These are phyloP conservation scores for Candidula unifasciata DNA, from an alignment of 2,888 invertebrate species.

Conservation along the genomic window DNA sequence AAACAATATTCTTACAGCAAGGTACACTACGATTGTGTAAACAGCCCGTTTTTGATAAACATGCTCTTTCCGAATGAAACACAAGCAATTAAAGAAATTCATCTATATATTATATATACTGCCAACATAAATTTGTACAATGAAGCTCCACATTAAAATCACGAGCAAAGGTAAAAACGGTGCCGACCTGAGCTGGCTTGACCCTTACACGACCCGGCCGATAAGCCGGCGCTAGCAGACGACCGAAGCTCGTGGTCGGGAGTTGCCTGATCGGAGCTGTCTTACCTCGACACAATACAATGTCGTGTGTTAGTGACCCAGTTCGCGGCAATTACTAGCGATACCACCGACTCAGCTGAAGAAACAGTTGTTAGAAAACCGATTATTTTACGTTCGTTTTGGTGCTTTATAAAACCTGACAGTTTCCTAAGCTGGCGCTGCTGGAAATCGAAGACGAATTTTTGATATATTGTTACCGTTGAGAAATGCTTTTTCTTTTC, in stretches of 20 bases:
- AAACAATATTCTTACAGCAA: too few species aligned
- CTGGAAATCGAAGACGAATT: neutral
- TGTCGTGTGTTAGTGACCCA: conserved; percentile 24
- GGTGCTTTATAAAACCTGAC: neutral
- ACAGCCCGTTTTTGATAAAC: too few species aligned
- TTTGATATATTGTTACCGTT: conserved; percentile 17
- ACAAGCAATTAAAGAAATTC: too few species aligned
- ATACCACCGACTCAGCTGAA: conserved; percentile 18
- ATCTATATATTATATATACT: too few species aligned
- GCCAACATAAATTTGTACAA: too few species aligned
- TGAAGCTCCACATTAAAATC: too few species aligned
- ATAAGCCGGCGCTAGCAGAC: conserved; percentile 8
- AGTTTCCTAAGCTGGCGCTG: neutral
- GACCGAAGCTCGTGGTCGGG: neutral
- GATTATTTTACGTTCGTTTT: conserved; percentile 1
- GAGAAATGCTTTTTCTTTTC: conserved; percentile 1
- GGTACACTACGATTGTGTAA: too few species aligned
- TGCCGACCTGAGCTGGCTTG: neutral
- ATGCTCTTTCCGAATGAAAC: too few species aligned
- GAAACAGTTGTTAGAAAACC: conserved; percentile 21
- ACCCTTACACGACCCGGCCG: conserved; percentile 25
- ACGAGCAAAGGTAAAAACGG: conserved; percentile 5
- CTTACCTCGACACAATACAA: conserved; percentile 15
- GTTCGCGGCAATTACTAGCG: conserved; percentile 33
- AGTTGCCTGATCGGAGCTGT: conserved; percentile 2